These are phyloP conservation scores for Pecten maximus DNA, from an alignment of 2,888 invertebrate genomes.

Conservation along the genomic window DNA sequence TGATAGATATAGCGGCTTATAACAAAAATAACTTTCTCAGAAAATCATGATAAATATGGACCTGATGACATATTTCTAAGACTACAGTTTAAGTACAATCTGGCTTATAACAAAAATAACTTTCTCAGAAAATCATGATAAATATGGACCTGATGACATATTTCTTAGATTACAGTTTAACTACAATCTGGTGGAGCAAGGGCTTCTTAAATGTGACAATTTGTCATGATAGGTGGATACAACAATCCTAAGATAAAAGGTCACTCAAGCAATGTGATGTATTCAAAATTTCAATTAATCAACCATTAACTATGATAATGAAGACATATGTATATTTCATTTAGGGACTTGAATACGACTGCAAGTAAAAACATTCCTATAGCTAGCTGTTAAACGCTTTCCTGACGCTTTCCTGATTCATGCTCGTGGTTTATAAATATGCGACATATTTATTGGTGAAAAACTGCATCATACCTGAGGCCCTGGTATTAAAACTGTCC, in stretches of 20 bases:
- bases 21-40: not conserved
- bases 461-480: not conserved
- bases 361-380: not conserved
- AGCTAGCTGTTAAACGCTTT: too few species aligned
- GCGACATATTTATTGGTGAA: conserved; percentile 7
- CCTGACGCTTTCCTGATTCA: not conserved
- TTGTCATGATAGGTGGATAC: too few species aligned
- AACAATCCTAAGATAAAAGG: too few species aligned
- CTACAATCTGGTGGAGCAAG: too few species aligned
- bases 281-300: too few species aligned
- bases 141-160: not conserved
- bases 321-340: not conserved
- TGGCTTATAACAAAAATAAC: not conserved
- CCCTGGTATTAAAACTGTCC: not conserved
- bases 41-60: not conserved
- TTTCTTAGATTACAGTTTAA: not conserved
- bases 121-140: not conserved
- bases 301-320: too few species aligned
- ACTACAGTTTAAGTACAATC: too few species aligned
- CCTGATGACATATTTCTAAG: not conserved
- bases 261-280: too few species aligned
- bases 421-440: not conserved
- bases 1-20: not conserved
- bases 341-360: not conserved
- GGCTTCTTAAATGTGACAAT: too few species aligned